Percentiles rank a stretch among this genome's conserved stretches.
These are phyloP conservation scores for Trigoniulus corallinus DNA, from an alignment of 1,140 invertebrate species.

Conservation along the genomic window DNA sequence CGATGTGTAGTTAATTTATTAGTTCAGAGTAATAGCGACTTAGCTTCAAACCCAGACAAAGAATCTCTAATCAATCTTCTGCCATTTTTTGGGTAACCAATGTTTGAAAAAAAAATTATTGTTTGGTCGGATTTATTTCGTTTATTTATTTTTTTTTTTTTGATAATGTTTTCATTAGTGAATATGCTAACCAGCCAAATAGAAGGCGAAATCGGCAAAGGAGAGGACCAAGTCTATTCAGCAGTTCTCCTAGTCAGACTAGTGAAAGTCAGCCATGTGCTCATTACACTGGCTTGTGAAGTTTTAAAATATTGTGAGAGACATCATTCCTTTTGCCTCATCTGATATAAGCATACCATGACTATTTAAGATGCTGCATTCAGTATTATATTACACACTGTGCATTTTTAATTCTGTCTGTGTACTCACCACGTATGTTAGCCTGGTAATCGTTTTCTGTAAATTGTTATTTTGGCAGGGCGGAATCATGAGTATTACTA, in stretches of 20 bases:
- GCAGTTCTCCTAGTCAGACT: background rate
- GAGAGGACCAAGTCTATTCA: background rate
- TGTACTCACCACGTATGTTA: no score
- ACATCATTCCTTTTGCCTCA: no score
- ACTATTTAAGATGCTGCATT: no score
- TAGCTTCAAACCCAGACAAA: constrained; percentile 46
- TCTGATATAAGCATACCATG: no score
- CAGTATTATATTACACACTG: no score
- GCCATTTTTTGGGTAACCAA: constrained; percentile 73
- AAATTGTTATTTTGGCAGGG: no score
- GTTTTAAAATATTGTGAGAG: no score
- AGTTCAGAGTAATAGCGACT: constrained; percentile 44
- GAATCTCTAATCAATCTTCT: constrained; percentile 49
- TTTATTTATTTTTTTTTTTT: no score
- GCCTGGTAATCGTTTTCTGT: no score
- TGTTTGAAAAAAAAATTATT: background rate
- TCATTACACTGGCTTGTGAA: background rate
- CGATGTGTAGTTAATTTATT: constrained; percentile 51
- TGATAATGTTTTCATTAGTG: background rate
- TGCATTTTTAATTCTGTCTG: no score
- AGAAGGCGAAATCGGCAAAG: background rate
- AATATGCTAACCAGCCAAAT: background rate
- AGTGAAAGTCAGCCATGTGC: background rate
- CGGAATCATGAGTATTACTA: no score
- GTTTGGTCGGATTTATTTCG: no score